These are phyloP conservation scores for Tipula lateralis DNA, from an alignment of 2,888 invertebrate genomes.

Conservation along the genomic window DNA sequence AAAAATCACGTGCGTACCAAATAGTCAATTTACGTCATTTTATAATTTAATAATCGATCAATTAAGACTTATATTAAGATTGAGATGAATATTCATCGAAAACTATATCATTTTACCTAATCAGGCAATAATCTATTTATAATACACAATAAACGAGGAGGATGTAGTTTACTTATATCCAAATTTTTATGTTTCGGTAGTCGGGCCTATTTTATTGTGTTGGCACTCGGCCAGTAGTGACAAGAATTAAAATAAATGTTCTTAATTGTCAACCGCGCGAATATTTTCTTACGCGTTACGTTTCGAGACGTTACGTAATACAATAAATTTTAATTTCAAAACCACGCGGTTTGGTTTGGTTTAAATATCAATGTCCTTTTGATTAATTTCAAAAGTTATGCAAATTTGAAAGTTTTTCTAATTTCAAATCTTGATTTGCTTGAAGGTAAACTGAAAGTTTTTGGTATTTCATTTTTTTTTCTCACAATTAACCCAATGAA, in stretches of 20 bases:
- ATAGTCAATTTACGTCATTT: background rate
- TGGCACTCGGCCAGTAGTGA: constrained; percentile 31
- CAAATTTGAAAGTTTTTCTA: background rate
- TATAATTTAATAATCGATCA: background rate
- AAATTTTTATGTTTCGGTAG: background rate
- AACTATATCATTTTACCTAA: background rate
- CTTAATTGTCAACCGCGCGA: background rate
- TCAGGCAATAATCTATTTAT: background rate
- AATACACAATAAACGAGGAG: background rate
- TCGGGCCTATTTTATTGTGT: background rate
- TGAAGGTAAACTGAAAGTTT: background rate
- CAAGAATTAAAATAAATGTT: constrained; percentile 26
- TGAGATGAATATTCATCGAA: background rate
- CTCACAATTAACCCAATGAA: background rate
- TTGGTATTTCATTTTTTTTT: background rate
- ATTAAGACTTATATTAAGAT: background rate
- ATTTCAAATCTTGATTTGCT: background rate
- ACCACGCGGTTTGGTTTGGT: background rate
- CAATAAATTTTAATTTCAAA: background rate
- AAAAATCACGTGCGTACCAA: background rate
- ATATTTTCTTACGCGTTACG: background rate
- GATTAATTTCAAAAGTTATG: background rate
- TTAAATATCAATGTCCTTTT: background rate
- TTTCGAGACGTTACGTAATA: background rate
- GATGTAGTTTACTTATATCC: background rate